A percentile compares a stretch with the other conserved stretches of the same genome.
Conservation (phyloP, 2,888 invertebrate species). For the Drosophila mulleri region DNA sequence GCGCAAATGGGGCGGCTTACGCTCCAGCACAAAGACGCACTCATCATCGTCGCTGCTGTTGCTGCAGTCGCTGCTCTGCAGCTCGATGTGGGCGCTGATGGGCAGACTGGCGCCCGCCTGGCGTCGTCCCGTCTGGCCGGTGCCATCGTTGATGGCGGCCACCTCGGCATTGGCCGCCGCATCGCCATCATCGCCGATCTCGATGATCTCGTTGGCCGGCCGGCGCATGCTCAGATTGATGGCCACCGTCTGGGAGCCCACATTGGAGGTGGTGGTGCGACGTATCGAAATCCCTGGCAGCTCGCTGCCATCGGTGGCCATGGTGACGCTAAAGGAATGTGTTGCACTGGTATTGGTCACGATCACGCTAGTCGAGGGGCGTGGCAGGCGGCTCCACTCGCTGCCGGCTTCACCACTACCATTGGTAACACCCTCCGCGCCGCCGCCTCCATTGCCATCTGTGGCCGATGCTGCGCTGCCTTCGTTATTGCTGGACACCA, state of each 20-base stretch:
- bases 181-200: constrained; percentile 75
- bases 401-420: constrained; percentile 14
- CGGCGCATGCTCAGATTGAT: constrained; percentile 84
- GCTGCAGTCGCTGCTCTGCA: constrained; percentile 73
- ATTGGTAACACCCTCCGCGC: not conserved
- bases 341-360: constrained; percentile 74
- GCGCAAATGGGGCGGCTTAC: constrained; percentile 85
- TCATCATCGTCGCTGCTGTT: constrained; percentile 75
- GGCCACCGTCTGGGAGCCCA: constrained; percentile 76
- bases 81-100: constrained; percentile 80
- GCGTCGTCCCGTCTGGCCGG: constrained; percentile 43
- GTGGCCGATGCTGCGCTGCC: not conserved
- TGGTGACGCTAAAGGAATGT: constrained; percentile 78
- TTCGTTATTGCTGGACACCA: constrained; percentile 48
- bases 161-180: constrained; percentile 74
- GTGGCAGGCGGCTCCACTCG: constrained; percentile 37
- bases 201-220: constrained; percentile 75
- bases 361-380: constrained; percentile 69
- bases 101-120: constrained; percentile 64
- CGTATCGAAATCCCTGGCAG: constrained; percentile 74
- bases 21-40: constrained; percentile 84
- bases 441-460: constrained; percentile 7
- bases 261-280: constrained; percentile 67
- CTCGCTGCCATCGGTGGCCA: constrained; percentile 76
- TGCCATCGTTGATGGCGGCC: constrained; percentile 65